Percentiles rank a stretch among this genome's conserved stretches.
Conservation (phyloP, 2,113 vertebrate species). For the Microcebus murinus region DNA sequence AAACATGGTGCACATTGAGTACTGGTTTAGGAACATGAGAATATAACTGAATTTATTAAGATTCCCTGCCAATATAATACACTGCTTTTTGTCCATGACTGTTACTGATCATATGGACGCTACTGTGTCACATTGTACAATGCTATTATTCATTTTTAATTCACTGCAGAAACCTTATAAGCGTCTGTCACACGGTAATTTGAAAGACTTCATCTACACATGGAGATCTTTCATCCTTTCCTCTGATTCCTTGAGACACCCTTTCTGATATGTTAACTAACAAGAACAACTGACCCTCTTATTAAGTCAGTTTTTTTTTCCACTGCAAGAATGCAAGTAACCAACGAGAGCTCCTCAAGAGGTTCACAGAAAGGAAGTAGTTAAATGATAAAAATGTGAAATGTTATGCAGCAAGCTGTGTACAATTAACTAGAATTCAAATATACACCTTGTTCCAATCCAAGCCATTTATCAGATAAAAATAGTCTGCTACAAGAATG, state of each 20-base stretch:
- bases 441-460: slow-evolving; percentile 94
- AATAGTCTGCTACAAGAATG: slow-evolving; percentile 97
- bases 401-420: slow-evolving; percentile 90
- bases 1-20: background rate
- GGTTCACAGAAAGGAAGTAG: slow-evolving; percentile 86
- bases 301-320: slow-evolving; percentile 45
- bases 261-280: slow-evolving; percentile 45
- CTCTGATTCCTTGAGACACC: slow-evolving; percentile 31
- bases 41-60: background rate
- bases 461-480: slow-evolving; percentile 99
- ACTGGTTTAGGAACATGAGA: background rate
- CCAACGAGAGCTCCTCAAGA: slow-evolving; percentile 66
- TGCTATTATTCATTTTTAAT: background rate
- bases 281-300: slow-evolving; percentile 76
- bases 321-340: slow-evolving; percentile 54
- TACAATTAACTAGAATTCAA: slow-evolving; percentile 97
- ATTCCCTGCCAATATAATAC: background rate
- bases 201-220: background rate
- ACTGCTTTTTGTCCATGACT: background rate
- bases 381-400: slow-evolving; percentile 89
- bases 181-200: background rate
- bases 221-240: background rate
- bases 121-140: background rate
- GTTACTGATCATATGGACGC: background rate
- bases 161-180: background rate